phyloP scores from a whole-genome alignment of 1,140 invertebrate species.

The Aethina tumida region DNA sequence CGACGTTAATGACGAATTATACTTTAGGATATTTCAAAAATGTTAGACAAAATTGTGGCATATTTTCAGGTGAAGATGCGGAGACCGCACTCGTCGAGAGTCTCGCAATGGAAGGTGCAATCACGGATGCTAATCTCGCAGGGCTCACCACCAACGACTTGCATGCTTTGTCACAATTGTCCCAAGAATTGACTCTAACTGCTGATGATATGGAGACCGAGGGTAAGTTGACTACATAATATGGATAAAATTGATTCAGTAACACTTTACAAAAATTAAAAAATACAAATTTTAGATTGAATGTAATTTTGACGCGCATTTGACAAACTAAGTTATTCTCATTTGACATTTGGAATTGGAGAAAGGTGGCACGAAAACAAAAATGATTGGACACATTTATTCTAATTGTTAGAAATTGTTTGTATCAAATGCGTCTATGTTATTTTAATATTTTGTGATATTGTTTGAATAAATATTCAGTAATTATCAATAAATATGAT shows the following conservation, averaged over 20 bases:
- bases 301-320: too few relatives aligned
- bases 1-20: neutral
- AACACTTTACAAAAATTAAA: neutral
- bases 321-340: too few relatives aligned
- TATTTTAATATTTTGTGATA: too few relatives aligned
- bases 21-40: constrained; percentile 4
- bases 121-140: constrained; percentile 14
- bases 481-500: too few relatives aligned
- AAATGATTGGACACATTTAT: too few relatives aligned
- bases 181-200: constrained; percentile 22
- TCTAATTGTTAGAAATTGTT: too few relatives aligned
- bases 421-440: too few relatives aligned
- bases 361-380: too few relatives aligned
- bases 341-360: too few relatives aligned
- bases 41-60: neutral
- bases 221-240: constrained; percentile 14
- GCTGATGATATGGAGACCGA: constrained; percentile 26
- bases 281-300: constrained; percentile 2
- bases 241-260: neutral
- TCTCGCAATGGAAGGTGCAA: constrained; percentile 20
- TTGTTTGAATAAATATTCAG: too few relatives aligned
- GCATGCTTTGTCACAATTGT: constrained; percentile 24
- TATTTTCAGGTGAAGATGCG: too few relatives aligned
- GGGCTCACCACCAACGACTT: constrained; percentile 20
- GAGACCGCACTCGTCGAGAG: constrained; percentile 21